Evolutionary conservation across 1,140 invertebrate species (phyloP).

Genomic region (Holcopasites calliopsidis): DNA sequence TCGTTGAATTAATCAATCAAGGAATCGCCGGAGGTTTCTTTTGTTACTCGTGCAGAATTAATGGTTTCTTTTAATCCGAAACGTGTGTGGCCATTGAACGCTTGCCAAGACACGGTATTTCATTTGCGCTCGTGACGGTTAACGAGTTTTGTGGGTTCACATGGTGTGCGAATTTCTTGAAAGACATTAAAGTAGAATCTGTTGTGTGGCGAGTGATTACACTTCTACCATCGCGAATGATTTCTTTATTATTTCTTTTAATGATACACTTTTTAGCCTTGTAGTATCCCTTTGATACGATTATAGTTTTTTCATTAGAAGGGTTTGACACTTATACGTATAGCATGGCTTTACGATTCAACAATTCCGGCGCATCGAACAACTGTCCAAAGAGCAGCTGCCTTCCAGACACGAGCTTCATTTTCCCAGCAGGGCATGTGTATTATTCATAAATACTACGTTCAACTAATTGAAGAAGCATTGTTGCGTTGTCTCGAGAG

Average conservation of each 20-base stretch:
- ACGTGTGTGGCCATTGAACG: no score
- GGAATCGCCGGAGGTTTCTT: no score
- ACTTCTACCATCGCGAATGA: no score
- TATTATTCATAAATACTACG: constrained; percentile 64
- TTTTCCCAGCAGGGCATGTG: constrained; percentile 6
- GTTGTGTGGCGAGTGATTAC: no score
- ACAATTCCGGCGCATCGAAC: not conserved
- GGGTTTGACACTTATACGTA: no score
- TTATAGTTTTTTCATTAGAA: no score
- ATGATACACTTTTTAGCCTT: no score
- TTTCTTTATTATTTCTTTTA: no score
- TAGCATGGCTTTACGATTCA: not conserved
- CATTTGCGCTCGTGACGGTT: not conserved
- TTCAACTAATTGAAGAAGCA: constrained; percentile 36
- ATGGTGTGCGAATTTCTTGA: not conserved
- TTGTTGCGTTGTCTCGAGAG: constrained; percentile 22
- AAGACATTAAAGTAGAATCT: not conserved
- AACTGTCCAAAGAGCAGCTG: constrained; percentile 14
- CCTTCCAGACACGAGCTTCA: not conserved
- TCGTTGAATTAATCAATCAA: no score
- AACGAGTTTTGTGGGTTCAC: not conserved
- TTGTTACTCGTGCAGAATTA: no score
- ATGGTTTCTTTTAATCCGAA: no score
- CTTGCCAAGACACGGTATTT: not conserved
- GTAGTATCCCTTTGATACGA: no score